Evolutionary conservation across 2,113 vertebrate species (phyloP).

Genomic region (Dendrocopos noguchii): DNA sequence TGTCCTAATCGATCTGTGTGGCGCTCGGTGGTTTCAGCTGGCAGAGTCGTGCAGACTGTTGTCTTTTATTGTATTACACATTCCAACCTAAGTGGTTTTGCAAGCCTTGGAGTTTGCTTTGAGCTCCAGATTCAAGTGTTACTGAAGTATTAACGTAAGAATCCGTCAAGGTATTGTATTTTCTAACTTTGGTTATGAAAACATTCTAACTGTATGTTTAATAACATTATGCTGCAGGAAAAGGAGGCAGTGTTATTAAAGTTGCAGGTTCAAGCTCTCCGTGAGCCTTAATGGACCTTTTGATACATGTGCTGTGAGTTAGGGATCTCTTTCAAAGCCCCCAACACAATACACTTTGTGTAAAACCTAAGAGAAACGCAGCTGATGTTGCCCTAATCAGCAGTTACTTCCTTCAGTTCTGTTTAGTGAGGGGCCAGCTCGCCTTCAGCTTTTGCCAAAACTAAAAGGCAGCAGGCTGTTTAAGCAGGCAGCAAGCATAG

Average conservation of each 20-base stretch:
- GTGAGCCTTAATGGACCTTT: background rate
- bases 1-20: background rate
- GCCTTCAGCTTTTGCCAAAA: background rate
- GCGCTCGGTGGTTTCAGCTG: slow-evolving; percentile 8
- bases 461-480: background rate
- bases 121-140: slow-evolving; percentile 5
- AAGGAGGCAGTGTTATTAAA: background rate
- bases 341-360: background rate
- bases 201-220: background rate
- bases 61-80: background rate
- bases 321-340: background rate
- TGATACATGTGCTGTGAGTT: background rate
- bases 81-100: slow-evolving; percentile 34
- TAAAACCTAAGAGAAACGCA: background rate
- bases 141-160: slow-evolving; percentile 2
- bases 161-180: background rate
- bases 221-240: background rate
- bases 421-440: background rate
- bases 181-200: background rate
- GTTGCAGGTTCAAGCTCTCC: background rate
- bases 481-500: background rate
- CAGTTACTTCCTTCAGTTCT: background rate
- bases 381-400: background rate
- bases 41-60: background rate
- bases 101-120: slow-evolving; percentile 8